phyloP scores from a whole-genome alignment of 2,888 invertebrate species.

The Drosophila macrospina region DNA sequence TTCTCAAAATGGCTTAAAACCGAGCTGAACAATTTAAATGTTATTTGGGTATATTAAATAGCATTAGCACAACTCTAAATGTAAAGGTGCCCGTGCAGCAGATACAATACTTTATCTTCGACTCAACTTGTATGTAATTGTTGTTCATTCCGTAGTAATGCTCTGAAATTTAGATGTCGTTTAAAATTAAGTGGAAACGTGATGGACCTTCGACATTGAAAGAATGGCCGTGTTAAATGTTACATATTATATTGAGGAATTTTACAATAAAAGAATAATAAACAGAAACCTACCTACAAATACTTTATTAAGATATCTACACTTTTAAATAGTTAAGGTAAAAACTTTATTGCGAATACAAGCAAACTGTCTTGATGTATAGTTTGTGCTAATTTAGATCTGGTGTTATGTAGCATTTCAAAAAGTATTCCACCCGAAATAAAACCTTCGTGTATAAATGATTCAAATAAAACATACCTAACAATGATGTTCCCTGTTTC shows the following conservation, averaged over 20 bases:
- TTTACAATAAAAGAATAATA: slow-evolving; percentile 54
- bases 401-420: slow-evolving; percentile 75
- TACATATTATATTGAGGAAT: slow-evolving; percentile 65
- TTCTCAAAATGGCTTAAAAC: slow-evolving; percentile 36
- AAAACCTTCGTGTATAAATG: slow-evolving; percentile 63
- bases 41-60: slow-evolving; percentile 32
- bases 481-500: neutral
- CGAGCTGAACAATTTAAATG: slow-evolving; percentile 42
- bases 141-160: slow-evolving; percentile 72
- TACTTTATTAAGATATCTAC: slow-evolving; percentile 65
- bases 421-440: slow-evolving; percentile 67
- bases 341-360: slow-evolving; percentile 62
- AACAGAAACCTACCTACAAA: slow-evolving; percentile 50
- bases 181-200: slow-evolving; percentile 64
- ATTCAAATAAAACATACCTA: slow-evolving; percentile 62
- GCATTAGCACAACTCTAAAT: slow-evolving; percentile 42
- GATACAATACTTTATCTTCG: slow-evolving; percentile 48
- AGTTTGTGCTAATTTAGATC: slow-evolving; percentile 65
- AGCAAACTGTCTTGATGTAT: slow-evolving; percentile 52
- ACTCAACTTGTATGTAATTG: slow-evolving; percentile 57
- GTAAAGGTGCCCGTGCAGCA: slow-evolving; percentile 43
- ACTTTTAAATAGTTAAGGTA: slow-evolving; percentile 56
- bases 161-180: slow-evolving; percentile 50
- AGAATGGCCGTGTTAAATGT: slow-evolving; percentile 69
- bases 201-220: slow-evolving; percentile 63